phyloP scores from a whole-genome alignment of 2,797 vertebrate species.

The Euphonia xanthogaster region DNA sequence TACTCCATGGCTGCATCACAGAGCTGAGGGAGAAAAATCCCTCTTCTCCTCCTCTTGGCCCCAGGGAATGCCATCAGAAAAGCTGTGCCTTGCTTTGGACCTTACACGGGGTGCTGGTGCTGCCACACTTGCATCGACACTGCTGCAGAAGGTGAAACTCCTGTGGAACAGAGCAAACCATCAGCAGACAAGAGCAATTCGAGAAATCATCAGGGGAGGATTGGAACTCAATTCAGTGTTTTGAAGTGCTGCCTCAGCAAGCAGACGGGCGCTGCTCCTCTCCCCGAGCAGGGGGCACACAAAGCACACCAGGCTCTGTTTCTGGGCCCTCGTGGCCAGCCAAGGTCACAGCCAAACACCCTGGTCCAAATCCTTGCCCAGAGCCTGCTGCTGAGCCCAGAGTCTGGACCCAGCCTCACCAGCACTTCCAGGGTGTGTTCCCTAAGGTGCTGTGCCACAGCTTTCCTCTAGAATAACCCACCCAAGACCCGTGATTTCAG shows the following conservation, averaged over 20 bases:
- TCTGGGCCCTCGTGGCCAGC: neutral
- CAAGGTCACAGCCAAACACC: neutral
- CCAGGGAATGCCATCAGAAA: neutral
- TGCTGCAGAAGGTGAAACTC: neutral
- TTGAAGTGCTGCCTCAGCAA: neutral
- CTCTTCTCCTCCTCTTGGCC: neutral
- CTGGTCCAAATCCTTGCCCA: neutral
- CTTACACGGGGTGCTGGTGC: neutral
- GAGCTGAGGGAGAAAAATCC: neutral
- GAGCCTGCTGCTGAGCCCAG: neutral
- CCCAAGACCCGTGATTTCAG: neutral
- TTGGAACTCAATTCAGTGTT: fast-evolving
- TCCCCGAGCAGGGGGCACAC: fast-evolving
- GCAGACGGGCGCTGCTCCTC: neutral
- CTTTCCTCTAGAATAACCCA: neutral
- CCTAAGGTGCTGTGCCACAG: neutral
- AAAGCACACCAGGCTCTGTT: neutral
- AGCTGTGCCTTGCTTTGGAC: neutral
- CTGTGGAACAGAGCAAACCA: neutral
- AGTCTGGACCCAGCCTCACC: neutral
- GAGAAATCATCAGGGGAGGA: neutral
- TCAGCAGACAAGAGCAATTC: neutral
- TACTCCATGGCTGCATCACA: fast-evolving
- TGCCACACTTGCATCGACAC: neutral
- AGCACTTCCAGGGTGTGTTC: neutral